phyloP scores from a whole-genome alignment of 2,113 vertebrate genomes.

The Cyrtonyx montezumae region DNA sequence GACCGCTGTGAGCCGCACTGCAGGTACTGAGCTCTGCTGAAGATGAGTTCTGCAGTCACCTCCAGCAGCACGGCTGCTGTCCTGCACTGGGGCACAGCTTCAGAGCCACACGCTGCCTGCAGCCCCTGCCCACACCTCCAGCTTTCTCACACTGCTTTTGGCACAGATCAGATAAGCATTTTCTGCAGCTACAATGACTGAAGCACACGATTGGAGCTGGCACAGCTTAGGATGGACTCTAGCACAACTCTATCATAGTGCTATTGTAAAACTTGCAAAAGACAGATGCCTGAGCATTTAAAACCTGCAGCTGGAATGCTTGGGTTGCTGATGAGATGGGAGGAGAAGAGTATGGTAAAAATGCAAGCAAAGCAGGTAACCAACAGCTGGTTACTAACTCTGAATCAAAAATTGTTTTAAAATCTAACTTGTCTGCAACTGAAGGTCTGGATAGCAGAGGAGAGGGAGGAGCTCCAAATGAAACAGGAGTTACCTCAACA shows the following conservation, averaged over 20 bases:
- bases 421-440: slow-evolving; percentile 26
- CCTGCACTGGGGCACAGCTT: not conserved
- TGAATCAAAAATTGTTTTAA: not conserved
- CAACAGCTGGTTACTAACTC: not conserved
- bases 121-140: not conserved
- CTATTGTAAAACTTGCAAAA: not conserved
- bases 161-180: not conserved
- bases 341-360: not conserved
- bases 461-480: slow-evolving; percentile 7
- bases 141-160: not conserved
- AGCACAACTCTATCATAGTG: not conserved
- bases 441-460: slow-evolving; percentile 34
- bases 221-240: not conserved
- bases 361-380: not conserved
- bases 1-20: not conserved
- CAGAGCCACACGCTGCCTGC: not conserved
- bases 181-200: not conserved
- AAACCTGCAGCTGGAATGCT: not conserved
- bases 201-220: not conserved
- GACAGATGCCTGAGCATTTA: not conserved
- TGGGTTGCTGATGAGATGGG: not conserved
- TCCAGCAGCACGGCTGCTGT: not conserved
- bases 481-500: not conserved
- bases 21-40: not conserved
- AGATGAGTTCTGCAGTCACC: not conserved